These are phyloP conservation scores for Oxyruncus cristatus DNA, from an alignment of 2,113 vertebrate genomes.

Conservation along the genomic window DNA sequence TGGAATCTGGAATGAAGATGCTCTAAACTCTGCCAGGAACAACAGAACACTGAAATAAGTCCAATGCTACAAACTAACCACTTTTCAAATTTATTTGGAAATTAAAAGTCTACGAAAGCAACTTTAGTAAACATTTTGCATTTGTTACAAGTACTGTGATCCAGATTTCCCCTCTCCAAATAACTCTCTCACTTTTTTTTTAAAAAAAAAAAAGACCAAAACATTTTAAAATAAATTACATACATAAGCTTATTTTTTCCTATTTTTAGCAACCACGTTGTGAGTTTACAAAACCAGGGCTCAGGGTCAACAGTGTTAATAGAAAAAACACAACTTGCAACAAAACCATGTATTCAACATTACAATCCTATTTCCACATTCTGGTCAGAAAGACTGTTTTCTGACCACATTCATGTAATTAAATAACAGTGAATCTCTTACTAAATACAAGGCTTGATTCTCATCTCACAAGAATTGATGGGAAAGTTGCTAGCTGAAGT, in stretches of 20 bases:
- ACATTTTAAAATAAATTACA: not conserved
- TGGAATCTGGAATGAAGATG: not conserved
- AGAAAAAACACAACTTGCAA: not conserved
- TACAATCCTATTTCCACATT: not conserved
- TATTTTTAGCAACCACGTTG: not conserved
- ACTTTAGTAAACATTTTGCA: not conserved
- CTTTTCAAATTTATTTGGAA: not conserved
- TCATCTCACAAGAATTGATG: not conserved
- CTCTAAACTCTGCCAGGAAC: not conserved
- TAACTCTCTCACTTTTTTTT: not conserved
- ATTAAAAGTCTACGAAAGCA: not conserved
- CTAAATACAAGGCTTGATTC: not conserved
- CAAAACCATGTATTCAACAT: not conserved
- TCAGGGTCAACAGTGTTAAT: not conserved
- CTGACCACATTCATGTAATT: not conserved
- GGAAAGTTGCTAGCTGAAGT: not conserved
- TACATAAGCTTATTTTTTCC: not conserved
- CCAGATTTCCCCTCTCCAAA: not conserved
- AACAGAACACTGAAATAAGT: not conserved
- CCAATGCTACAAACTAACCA: not conserved
- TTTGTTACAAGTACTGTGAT: not conserved
- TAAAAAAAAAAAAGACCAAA: not conserved
- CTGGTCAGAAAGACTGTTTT: not conserved
- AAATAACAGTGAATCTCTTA: not conserved
- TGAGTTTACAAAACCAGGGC: not conserved